Evolutionary conservation across 2,888 invertebrate genomes (phyloP), one percentile per base, ranked within the genome.

Genomic region (Eupithecia inturbata): DNA sequence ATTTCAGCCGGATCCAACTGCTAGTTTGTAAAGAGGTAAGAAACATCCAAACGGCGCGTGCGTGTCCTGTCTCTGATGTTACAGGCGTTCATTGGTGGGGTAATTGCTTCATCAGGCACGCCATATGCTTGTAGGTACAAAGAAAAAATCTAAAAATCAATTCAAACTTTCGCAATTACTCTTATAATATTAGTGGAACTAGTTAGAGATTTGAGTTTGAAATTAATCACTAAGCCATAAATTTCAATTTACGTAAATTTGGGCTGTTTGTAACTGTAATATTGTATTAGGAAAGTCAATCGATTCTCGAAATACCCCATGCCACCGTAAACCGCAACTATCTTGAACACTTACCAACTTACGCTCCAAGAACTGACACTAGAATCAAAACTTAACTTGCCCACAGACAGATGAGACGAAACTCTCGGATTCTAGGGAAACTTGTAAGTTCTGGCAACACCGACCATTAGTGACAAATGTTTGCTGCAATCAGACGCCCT

Each of bases 401-500:
- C 63, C 73, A 41, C 22, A 39, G 66, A 66, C 66, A 22, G 49
- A 68, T 68, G 53, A 53, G 53, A 16, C 53, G 22, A 36, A 64
- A 64, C 39, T 66, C 66, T 22, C 66, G 16, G 22, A 36, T 39
- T 26, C 66, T 39, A 66, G 68, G 45, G 31, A 67, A 73, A 62
- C 53, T 71, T 67, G 49, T 4, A 31, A 28, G 19, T 69, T 57
- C 36, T 71, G 73, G 71, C 71, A 71, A 73, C 76, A 76, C 71
- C 41, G 66, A 49, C 88, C 88, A 91, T 90, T 90, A 89, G 89
- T 85, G 88, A 89, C 91, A 90, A 91, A 90, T 91, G 90, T 91
- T 89, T 82, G 87, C 83, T 85, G 86, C 89, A 90, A 91, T 90
- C 89, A 89, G 87, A 87, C 82, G 81, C 77, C 78, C 78, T 82